phyloP scores from a whole-genome alignment of 1,140 invertebrate genomes.

The silkworm (Bombyx mori) region ASM3026992v2 NC_085132.1:2970001-2970500 shows the following conservation, averaged over 20 bases:
- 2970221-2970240: conserved; percentile 65
- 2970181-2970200: conserved; percentile 20
- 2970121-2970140: conserved; percentile 63
- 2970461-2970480: conserved; percentile 10
- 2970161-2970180: conserved; percentile 44
- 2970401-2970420: conserved; percentile 50
- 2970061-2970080: conserved; percentile 70
- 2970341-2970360: conserved; percentile 65
- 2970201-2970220: conserved; percentile 61
- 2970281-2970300: conserved; percentile 58
- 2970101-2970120: conserved; percentile 46
- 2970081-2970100: conserved; percentile 50
- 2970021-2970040: too few species aligned
- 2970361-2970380: conserved; percentile 58
- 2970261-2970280: conserved; percentile 62
- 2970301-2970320: conserved; percentile 66
- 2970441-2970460: conserved; percentile 47
- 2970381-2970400: conserved; percentile 30
- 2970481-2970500: conserved; percentile 13
- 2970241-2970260: conserved; percentile 66
- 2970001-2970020: conserved; percentile 51
- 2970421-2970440: conserved; percentile 40
- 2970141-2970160: conserved; percentile 65
- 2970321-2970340: conserved; percentile 68
- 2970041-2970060: conserved; percentile 65